Percentiles rank a stretch among this genome's conserved stretches.
phyloP scores from a whole-genome alignment of 1,140 invertebrate species.

The Dolichoris vasculosae region DNA sequence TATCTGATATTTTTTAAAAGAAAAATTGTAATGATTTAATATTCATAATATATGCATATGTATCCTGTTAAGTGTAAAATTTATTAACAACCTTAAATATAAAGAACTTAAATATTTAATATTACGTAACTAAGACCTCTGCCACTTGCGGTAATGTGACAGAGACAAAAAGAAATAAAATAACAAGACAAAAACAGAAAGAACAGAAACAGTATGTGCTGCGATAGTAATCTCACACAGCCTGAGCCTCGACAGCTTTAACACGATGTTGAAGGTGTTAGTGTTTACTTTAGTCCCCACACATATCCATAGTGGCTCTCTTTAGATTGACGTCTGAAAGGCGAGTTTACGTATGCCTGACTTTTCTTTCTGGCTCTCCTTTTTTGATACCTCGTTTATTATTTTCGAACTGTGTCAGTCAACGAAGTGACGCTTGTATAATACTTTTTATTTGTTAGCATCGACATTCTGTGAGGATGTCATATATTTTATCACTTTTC shows the following conservation, averaged over 20 bases:
- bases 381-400: neutral
- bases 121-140: neutral
- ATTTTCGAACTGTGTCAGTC: neutral
- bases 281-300: conserved; percentile 10
- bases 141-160: neutral
- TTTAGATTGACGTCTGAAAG: conserved; percentile 71
- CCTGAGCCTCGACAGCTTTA: neutral
- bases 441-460: neutral
- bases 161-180: no score
- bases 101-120: neutral
- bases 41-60: no score
- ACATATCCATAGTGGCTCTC: conserved; percentile 54
- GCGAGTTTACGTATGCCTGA: conserved; percentile 60
- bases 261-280: neutral
- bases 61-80: no score
- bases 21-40: no score
- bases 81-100: no score
- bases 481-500: conserved; percentile 37
- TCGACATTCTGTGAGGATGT: neutral
- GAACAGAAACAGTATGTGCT: neutral
- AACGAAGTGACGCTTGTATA: neutral
- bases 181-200: neutral
- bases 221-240: conserved; percentile 15
- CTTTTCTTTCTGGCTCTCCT: conserved; percentile 50
- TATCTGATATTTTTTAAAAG: no score